These are phyloP conservation scores for Drosophila mettleri DNA, from an alignment of 2,888 invertebrate species.

Conservation along the genomic window DNA sequence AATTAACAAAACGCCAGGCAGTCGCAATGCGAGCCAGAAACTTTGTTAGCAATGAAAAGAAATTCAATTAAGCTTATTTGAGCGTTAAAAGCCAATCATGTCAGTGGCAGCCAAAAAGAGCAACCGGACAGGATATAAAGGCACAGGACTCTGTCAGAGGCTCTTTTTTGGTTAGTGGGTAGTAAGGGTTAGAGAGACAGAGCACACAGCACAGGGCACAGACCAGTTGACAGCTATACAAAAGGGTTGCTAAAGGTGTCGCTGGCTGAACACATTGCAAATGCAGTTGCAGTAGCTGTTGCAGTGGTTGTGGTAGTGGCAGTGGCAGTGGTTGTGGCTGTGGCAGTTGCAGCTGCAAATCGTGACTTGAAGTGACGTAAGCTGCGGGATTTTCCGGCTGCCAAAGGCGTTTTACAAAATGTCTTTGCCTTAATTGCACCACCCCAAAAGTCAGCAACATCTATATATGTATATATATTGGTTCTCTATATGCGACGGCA, in stretches of 20 bases:
- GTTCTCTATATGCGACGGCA: conserved; percentile 22
- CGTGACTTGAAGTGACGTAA: conserved; percentile 62
- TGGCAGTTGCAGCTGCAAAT: conserved; percentile 38
- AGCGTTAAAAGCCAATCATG: conserved; percentile 85
- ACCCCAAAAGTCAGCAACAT: conserved; percentile 32
- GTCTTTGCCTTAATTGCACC: conserved; percentile 67
- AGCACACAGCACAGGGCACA: conserved; percentile 16
- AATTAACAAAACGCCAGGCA: conserved; percentile 76
- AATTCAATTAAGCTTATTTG: conserved; percentile 85
- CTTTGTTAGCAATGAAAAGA: conserved; percentile 80
- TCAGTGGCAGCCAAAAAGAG: conserved; percentile 66
- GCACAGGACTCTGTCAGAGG: conserved; percentile 20
- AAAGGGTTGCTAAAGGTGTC: conserved; percentile 76
- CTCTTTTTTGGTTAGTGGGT: not conserved
- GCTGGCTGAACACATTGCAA: conserved; percentile 65
- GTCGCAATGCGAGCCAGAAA: conserved; percentile 58
- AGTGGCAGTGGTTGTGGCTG: conserved; percentile 20
- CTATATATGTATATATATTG: conserved; percentile 3
- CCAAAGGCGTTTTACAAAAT: conserved; percentile 68
- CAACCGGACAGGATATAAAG: conserved; percentile 43
- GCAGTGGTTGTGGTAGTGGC: conserved; percentile 18
- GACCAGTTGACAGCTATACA: conserved; percentile 43
- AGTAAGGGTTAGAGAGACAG: conserved; percentile 6
- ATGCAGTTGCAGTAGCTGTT: conserved; percentile 17
- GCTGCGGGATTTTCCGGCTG: conserved; percentile 62